Base-by-base conservation (phyloP, 2,888 invertebrate genomes). In the Philopedon plagiatum region DNA sequence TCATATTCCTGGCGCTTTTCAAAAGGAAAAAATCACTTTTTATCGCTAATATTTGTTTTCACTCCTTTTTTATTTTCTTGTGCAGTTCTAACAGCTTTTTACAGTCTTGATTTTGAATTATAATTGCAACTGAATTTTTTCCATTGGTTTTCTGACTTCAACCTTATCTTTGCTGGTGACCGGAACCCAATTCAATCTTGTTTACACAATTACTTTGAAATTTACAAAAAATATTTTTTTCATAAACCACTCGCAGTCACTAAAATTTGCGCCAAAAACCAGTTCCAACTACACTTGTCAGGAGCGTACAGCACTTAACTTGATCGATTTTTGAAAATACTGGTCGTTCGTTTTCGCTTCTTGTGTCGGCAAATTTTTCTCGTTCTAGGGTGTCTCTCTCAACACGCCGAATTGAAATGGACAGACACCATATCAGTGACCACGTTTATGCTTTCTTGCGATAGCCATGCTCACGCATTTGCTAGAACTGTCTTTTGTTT, bases 251-350 rank as follows among this genome's bases (percentile, higher is more conserved):
- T 3, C 5, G 13, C n/a, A n/a, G n/a, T 11, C 26, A 54, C 29
- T 13, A 2, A 23, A 15, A 18, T 54, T 29, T 54, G 9, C 18
- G 29, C 23, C 13, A 15, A 54, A 54, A 54, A 34, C 62, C 34
- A 19, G 62, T 62, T 34, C 9, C 21, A 62, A 62, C 62, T 21
- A 49, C 44, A 62, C 29, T 62, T 9, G 13, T 18, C 62, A 32
- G 18, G 62, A 44, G 18, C 13, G 8, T n/a, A 32, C 62, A 49
- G 49, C 44, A 46, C 32, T 49, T 1, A 18, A 49, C 62, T 49
- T n/a, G 62, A 18, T 46, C 15, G 3, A 19, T n/a, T n/a, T 57
- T 57, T 1, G 5, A 9, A 57, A 57, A 37, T n/a, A 56, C 11
- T 34, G n/a, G n/a, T n/a, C 34, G 29, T 29, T 54, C 51, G 51